Evolutionary conservation across 2,888 invertebrate genomes (phyloP), one percentile per base, ranked within the genome.

Genomic region (Idaea dimidiata): DNA sequence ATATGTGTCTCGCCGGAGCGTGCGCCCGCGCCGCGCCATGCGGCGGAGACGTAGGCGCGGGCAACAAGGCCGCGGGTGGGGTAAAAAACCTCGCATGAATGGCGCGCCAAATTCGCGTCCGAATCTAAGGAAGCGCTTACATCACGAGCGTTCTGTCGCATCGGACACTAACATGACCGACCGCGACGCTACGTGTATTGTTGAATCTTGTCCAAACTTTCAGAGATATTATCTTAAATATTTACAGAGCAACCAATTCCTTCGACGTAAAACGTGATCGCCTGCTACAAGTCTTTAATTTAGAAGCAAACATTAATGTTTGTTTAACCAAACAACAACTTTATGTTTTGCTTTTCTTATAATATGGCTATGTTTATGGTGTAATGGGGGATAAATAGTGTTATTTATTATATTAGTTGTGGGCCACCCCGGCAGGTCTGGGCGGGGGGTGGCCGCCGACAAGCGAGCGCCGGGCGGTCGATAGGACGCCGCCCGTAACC

Each of bases 401-500:
- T 43, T 43, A 43, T 43, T 66, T 62, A 62, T 64, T 63, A 63
- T 70, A 68, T 68, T 62, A 66, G 67, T 32, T 63, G 71, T 59
- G 55, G 61, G 64, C 33, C 33, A 14, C 8, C 8, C 33, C 8
- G 33, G 3, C 57, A 60, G 60, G n/a, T 16, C 4, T 16, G 55
- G 14, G 17, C 55, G 60, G 17, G 10, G 58, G 62, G 61, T 17
- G 63, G 59, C 57, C 62, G 59, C 32, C 62, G 69, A 65, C 62
- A 66, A 61, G 68, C 59, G 65, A n/a, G 60, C 56, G 69, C 72
- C 78, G 81, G 79, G 79, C 84, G 89, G 89, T 89, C 89, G 89
- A 89, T 89, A 89, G 86, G 85, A 82, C 84, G 87, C 85, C 91
- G 88, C 90, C 89, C 90, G 91, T 92, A 91, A 90, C 91, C 91